Conservation (phyloP, 1,140 invertebrate species). For the Magallana gigas region DNA sequence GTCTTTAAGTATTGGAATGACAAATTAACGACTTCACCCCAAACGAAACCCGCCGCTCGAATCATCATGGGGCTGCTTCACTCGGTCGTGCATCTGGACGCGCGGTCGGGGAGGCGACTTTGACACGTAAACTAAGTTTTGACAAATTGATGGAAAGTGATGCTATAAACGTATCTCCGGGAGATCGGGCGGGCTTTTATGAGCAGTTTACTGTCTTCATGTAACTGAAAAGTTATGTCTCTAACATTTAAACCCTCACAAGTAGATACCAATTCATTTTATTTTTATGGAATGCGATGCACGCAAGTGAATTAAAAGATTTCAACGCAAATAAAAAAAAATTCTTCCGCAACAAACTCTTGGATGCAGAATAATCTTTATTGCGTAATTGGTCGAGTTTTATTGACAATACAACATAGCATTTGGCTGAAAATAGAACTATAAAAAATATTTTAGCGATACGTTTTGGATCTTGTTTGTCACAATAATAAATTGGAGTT, state of each 20-base stretch:
- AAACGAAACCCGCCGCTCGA: slow-evolving; percentile 1
- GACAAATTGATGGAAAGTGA: slow-evolving; percentile 42
- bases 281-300: not conserved
- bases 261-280: slow-evolving; percentile 4
- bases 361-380: too few species aligned
- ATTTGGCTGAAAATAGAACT: too few species aligned
- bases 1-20: slow-evolving; percentile 31
- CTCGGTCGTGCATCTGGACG: slow-evolving; percentile 28
- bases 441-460: too few species aligned
- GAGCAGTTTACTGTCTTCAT: slow-evolving; percentile 21
- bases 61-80: slow-evolving; percentile 1
- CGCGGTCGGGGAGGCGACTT: slow-evolving; percentile 6
- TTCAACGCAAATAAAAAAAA: not conserved
- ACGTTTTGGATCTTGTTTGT: too few species aligned
- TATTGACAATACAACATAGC: too few species aligned
- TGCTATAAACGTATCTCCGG: slow-evolving; percentile 10
- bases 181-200: slow-evolving; percentile 3
- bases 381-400: too few species aligned
- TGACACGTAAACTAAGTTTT: slow-evolving; percentile 34
- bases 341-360: not conserved
- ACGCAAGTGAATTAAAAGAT: not conserved
- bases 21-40: slow-evolving; percentile 25
- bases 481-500: too few species aligned
- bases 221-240: slow-evolving; percentile 3
- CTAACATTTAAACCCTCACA: slow-evolving; percentile 13